These are phyloP conservation scores for Teleiodes luculella DNA, from an alignment of 2,888 invertebrate species.

Conservation along the genomic window DNA sequence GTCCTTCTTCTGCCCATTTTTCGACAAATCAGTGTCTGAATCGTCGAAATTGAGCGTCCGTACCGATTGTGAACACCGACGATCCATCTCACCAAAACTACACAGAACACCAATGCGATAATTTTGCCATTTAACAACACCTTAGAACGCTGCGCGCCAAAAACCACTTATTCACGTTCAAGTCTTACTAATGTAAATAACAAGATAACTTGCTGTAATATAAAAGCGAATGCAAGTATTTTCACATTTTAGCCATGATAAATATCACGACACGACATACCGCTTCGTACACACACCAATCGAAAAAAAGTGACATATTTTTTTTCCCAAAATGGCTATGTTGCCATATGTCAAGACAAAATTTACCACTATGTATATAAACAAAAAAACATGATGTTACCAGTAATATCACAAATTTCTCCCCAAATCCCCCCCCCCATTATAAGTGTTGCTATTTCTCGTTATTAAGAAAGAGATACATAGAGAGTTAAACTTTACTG, in stretches of 20 bases:
- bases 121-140: slow-evolving; percentile 64
- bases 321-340: slow-evolving; percentile 36
- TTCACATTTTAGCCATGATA: slow-evolving; percentile 50
- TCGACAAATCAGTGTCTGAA: slow-evolving; percentile 78
- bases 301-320: slow-evolving; percentile 55
- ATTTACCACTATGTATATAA: too few species aligned
- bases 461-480: too few species aligned
- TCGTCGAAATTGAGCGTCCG: slow-evolving; percentile 88
- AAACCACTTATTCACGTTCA: slow-evolving; percentile 38
- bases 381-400: background rate
- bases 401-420: background rate
- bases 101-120: slow-evolving; percentile 60
- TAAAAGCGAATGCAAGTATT: slow-evolving; percentile 35
- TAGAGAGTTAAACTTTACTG: too few species aligned
- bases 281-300: slow-evolving; percentile 46
- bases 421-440: background rate
- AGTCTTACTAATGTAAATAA: slow-evolving; percentile 26
- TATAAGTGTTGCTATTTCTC: background rate
- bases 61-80: slow-evolving; percentile 84
- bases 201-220: slow-evolving; percentile 29
- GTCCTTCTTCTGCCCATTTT: slow-evolving; percentile 63
- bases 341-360: slow-evolving; percentile 21
- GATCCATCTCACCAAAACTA: slow-evolving; percentile 70
- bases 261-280: slow-evolving; percentile 50
- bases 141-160: slow-evolving; percentile 28